phyloP scores from a whole-genome alignment of 2,113 vertebrate genomes.

The Lamprotornis superbus region DNA sequence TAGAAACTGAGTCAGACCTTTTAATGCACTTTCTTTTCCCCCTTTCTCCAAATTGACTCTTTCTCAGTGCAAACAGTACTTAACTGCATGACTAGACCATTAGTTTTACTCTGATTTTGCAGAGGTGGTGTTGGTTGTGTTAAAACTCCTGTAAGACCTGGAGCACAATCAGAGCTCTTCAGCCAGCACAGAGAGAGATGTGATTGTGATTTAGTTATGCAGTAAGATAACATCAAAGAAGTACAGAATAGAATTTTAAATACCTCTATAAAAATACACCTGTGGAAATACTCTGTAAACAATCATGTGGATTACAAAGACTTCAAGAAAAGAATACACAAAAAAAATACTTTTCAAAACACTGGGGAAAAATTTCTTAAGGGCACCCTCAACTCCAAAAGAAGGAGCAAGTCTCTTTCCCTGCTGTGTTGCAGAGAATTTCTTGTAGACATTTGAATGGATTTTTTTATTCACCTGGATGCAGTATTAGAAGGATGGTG shows the following conservation, averaged over 20 bases:
- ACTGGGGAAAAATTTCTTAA: background rate
- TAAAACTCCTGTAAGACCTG: background rate
- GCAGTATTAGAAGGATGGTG: background rate
- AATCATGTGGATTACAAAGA: background rate
- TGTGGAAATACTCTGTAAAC: background rate
- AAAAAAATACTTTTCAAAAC: background rate
- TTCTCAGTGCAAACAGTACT: background rate
- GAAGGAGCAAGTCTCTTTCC: background rate
- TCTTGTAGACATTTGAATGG: background rate
- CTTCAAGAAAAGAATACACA: background rate
- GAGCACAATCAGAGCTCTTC: background rate
- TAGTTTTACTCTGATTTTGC: slow-evolving; percentile 1
- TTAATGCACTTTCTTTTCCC: background rate
- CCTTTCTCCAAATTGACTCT: background rate
- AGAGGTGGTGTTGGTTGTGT: background rate
- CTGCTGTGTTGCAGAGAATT: background rate
- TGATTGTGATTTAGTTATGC: background rate
- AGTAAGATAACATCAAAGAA: slow-evolving; percentile 34
- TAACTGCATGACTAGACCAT: background rate
- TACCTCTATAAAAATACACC: slow-evolving; percentile 4
- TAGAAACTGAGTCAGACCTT: background rate
- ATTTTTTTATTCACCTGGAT: background rate
- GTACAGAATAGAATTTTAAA: background rate
- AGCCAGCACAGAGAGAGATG: background rate
- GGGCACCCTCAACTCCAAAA: background rate